Evolutionary conservation across 2,113 vertebrate species (phyloP).

Genomic region (Podocnemis expansa): DNA sequence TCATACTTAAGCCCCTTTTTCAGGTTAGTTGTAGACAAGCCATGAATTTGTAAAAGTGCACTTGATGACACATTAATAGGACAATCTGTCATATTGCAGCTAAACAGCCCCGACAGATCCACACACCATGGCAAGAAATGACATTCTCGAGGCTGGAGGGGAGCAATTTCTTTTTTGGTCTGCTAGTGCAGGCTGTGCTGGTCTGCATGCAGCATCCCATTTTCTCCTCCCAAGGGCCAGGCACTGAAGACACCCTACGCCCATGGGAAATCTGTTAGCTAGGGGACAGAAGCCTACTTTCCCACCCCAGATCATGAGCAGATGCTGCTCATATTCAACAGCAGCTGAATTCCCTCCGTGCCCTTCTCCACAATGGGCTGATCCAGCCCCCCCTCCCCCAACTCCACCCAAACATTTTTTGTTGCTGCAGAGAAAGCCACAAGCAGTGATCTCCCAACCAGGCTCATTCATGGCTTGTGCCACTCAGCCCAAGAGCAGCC

Average conservation of each 20-base stretch:
- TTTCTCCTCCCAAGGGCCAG: not conserved
- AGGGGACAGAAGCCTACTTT: not conserved
- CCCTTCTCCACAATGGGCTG: not conserved
- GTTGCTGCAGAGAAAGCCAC: accelerated
- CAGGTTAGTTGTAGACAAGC: constrained; percentile 72
- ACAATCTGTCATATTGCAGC: constrained; percentile 72
- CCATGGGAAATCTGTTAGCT: not conserved
- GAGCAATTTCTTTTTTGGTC: not conserved
- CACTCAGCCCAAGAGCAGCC: not conserved
- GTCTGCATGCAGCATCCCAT: not conserved
- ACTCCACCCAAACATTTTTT: not conserved
- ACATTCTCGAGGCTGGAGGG: constrained; percentile 10
- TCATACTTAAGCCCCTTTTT: constrained; percentile 60
- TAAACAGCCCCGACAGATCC: constrained; percentile 64
- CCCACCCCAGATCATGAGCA: accelerated
- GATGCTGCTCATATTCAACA: not conserved
- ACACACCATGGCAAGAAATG: constrained; percentile 41
- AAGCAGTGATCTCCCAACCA: not conserved
- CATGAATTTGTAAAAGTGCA: constrained; percentile 64
- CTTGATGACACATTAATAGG: constrained; percentile 77
- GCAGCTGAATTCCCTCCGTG: accelerated
- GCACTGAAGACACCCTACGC: not conserved
- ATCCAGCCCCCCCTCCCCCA: too few species aligned
- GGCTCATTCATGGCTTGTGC: not conserved
- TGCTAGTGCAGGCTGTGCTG: not conserved